These are phyloP conservation scores for Rynchops niger DNA, from an alignment of 2,113 vertebrate genomes.

Conservation along the genomic window DNA sequence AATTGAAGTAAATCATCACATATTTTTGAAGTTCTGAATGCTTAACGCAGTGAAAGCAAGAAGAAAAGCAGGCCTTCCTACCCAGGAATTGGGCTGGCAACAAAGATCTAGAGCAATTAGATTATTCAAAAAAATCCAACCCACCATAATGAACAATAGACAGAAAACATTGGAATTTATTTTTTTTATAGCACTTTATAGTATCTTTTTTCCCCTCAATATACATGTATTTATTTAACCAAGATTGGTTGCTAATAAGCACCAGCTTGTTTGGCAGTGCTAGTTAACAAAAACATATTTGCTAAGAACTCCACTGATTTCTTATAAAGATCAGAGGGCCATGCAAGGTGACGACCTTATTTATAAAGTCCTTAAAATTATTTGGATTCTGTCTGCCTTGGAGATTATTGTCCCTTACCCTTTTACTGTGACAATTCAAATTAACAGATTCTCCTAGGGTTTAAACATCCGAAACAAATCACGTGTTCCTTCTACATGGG, in stretches of 20 bases:
- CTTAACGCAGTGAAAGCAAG: not conserved
- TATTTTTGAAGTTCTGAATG: not conserved
- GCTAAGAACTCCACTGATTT: not conserved
- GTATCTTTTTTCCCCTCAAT: not conserved
- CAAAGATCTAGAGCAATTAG: not conserved
- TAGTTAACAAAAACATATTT: not conserved
- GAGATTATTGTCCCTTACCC: not conserved
- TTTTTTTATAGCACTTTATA: not conserved
- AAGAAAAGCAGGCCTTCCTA: not conserved
- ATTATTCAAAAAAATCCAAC: not conserved
- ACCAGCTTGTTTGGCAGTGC: not conserved
- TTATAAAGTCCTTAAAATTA: not conserved
- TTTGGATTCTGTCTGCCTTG: not conserved
- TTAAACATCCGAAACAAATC: not conserved
- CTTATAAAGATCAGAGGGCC: not conserved
- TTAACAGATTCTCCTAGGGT: not conserved
- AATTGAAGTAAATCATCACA: not conserved
- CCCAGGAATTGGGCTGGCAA: fast-evolving
- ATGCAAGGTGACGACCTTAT: not conserved
- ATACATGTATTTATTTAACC: not conserved
- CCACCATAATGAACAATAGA: not conserved
- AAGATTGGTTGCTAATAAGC: not conserved
- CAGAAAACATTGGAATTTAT: not conserved
- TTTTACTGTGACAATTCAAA: not conserved
- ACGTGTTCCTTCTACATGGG: not conserved